These are phyloP conservation scores for Tricholaema leucomelas DNA, from an alignment of 2,113 vertebrate species.

Conservation along the genomic window DNA sequence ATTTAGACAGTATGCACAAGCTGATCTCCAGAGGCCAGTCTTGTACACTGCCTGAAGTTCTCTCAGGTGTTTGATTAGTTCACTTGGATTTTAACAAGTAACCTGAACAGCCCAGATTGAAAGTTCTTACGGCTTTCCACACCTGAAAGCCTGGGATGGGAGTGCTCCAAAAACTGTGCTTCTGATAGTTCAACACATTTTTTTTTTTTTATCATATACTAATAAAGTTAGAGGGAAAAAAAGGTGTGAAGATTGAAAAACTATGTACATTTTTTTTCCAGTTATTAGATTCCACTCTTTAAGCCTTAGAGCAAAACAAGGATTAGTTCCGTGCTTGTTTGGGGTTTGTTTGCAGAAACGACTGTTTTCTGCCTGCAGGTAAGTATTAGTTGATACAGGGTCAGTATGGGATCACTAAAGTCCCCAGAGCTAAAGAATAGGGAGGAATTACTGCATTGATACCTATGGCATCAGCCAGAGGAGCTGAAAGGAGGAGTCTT, in stretches of 20 bases:
- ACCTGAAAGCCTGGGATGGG: not conserved
- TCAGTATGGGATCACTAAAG: not conserved
- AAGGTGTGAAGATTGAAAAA: not conserved
- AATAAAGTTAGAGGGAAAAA: not conserved
- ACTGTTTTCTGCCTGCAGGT: not conserved
- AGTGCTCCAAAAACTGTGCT: not conserved
- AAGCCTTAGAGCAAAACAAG: not conserved
- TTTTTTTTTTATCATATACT: not conserved
- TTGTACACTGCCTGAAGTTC: not conserved
- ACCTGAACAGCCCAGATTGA: rapidly evolving
- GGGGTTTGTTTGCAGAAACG: not conserved
- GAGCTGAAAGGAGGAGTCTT: not conserved
- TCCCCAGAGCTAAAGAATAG: not conserved
- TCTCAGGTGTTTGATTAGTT: not conserved
- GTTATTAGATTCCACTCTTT: not conserved
- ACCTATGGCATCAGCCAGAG: not conserved
- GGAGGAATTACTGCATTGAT: not conserved
- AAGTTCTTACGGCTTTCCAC: not conserved
- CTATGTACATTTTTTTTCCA: not conserved
- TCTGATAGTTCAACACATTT: not conserved
- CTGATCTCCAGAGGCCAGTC: not conserved
- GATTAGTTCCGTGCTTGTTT: not conserved
- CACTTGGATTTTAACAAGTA: not conserved
- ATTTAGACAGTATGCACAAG: not conserved
- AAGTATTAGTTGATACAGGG: not conserved